A percentile compares a stretch with the other conserved stretches of the same genome.
Evolutionary conservation across 2,797 vertebrate genomes (phyloP).

Genomic region (Pipistrellus kuhlii): DNA sequence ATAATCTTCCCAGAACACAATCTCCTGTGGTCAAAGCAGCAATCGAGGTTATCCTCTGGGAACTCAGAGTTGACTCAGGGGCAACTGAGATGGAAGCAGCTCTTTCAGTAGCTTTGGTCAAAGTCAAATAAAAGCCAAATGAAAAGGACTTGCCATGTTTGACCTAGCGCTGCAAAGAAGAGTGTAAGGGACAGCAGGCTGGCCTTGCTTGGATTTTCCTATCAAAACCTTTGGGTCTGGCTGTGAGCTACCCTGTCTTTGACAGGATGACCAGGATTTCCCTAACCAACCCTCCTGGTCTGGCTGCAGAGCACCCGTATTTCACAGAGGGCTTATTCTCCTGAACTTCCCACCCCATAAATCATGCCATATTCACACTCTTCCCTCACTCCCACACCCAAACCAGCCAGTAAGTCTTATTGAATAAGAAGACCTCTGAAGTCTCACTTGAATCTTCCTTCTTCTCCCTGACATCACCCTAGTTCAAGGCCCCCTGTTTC

Average conservation of each 20-base stretch:
- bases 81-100: rapidly evolving
- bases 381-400: background rate
- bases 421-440: background rate
- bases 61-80: background rate
- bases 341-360: background rate
- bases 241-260: background rate
- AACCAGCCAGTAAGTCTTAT: background rate
- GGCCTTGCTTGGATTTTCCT: background rate
- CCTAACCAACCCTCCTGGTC: background rate
- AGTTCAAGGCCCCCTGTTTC: background rate
- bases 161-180: background rate
- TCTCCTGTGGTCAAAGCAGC: background rate
- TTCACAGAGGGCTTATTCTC: background rate
- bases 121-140: background rate
- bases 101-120: background rate
- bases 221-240: background rate
- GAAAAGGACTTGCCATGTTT: background rate
- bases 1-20: background rate
- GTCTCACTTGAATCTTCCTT: background rate
- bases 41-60: background rate
- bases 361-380: background rate
- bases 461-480: background rate
- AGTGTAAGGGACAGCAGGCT: background rate
- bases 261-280: background rate
- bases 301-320: background rate